Conservation (phyloP, 2,888 invertebrate genomes). For the Tuta absoluta region DNA sequence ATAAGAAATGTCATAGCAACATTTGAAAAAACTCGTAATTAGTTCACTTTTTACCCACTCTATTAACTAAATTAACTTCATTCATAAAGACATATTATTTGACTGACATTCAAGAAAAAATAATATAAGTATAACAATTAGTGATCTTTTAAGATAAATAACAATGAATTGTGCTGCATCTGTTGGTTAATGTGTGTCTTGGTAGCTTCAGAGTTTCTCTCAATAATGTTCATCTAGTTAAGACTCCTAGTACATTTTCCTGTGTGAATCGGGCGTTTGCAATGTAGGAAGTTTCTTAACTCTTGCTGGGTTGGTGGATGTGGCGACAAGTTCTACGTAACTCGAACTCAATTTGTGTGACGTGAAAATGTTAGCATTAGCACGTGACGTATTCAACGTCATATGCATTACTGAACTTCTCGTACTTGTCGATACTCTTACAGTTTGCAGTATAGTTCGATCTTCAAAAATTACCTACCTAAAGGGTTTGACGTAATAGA, state of each 20-base stretch:
- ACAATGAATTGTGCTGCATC: no score
- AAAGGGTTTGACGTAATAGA: no score
- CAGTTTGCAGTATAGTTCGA: neutral
- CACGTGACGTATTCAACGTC: neutral
- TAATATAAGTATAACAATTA: no score
- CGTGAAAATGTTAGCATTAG: conserved; percentile 11
- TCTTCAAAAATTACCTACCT: neutral
- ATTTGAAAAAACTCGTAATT: no score
- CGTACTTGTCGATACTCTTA: neutral
- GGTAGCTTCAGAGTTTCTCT: no score
- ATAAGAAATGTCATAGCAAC: no score
- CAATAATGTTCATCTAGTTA: neutral
- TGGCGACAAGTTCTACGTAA: neutral
- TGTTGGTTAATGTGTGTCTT: no score
- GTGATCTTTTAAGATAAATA: no score
- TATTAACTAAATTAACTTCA: no score
- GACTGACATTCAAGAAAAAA: no score
- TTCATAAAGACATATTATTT: no score
- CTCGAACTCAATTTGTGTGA: conserved; percentile 5
- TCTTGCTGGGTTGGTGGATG: conserved; percentile 7
- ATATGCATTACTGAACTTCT: neutral
- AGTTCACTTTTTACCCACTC: no score
- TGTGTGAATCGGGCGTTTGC: neutral
- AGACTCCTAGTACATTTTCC: neutral
- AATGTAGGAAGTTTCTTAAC: conserved; percentile 12